Evolutionary conservation across 2,113 vertebrate genomes (phyloP), one percentile per base, ranked within the genome.

Genomic region (Procapra przewalskii): DNA sequence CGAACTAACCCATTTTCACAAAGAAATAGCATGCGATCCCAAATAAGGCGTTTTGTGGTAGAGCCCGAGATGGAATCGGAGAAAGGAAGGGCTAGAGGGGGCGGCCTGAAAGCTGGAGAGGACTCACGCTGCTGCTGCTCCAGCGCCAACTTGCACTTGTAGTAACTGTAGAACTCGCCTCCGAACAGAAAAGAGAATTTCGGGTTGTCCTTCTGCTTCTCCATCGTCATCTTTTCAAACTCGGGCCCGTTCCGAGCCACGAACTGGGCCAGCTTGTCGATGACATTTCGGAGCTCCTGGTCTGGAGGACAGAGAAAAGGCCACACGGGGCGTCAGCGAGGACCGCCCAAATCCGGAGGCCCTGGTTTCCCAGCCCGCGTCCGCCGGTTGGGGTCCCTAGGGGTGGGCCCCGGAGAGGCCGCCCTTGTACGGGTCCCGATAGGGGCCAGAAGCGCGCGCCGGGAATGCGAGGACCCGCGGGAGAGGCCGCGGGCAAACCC

Each of bases 191-290:
- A 99, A 25, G 99, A 99, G 98, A 99, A 99, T 96, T 99, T 99
- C 1, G 99, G 99, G 97, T 99, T 99, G 97, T 99, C 99, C 97
- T 99, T 99, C 98, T 99, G 99, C 98, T 99, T 99, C 98, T 99
- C 99, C 99, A 99, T 99, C 7, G 99, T 99, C 99, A 99, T 99
- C 98, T 99, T 99, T 98, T 99, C 99, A 96, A 99, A 99, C 98
- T 99, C 99, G 0, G 99, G 99, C 55, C 99, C 99, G 79, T 99
- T 99, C 89, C 99, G 99, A 43, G 99, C 99, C 79, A 99, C 99
- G 97, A 99, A 99, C 98, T 99, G 99, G 31, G 99, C 99, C 97
- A 99, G 98, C 97, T 99, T 99, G 98, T 99, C 99, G 91, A 99
- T 99, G 98, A 99, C 99, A 99, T 99, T 99, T 94, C 99, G 99